Conservation (phyloP, 1,140 invertebrate species). For the Drosophila lacteicornis region DNA sequence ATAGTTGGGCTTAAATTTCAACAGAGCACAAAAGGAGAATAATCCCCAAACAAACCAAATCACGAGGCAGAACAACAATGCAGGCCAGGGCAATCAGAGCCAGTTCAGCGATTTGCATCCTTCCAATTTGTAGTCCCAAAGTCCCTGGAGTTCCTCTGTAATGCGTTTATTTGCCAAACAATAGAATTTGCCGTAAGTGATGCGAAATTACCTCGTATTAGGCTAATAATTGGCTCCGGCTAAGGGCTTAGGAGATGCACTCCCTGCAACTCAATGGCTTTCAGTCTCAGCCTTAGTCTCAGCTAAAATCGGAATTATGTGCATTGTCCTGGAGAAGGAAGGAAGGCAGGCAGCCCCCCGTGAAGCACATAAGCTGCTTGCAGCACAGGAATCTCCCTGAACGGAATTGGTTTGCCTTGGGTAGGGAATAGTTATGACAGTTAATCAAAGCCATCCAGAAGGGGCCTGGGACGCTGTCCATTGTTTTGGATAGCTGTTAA, state of each 20-base stretch:
- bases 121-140: background rate
- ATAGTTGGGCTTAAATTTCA: background rate
- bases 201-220: constrained; percentile 3
- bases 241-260: background rate
- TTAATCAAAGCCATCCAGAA: constrained; percentile 28
- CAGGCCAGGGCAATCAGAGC: background rate
- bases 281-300: too few species aligned
- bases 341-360: background rate
- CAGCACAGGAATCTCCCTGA: background rate
- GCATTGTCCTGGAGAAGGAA: background rate
- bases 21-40: background rate
- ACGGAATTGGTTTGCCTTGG: background rate
- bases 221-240: constrained; percentile 1
- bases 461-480: background rate
- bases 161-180: constrained; percentile 13
- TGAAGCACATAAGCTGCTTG: constrained; percentile 3
- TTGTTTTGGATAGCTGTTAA: background rate
- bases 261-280: background rate
- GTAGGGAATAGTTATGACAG: constrained; percentile 31
- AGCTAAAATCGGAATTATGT: constrained; percentile 1
- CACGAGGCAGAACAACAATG: background rate
- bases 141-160: background rate
- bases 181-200: constrained; percentile 4
- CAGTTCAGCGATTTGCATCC: background rate
- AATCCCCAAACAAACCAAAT: background rate